A percentile compares a stretch with the other conserved stretches of the same genome.
These are phyloP conservation scores for Melanerpes formicivorus DNA, from an alignment of 2,113 vertebrate genomes.

Conservation along the genomic window DNA sequence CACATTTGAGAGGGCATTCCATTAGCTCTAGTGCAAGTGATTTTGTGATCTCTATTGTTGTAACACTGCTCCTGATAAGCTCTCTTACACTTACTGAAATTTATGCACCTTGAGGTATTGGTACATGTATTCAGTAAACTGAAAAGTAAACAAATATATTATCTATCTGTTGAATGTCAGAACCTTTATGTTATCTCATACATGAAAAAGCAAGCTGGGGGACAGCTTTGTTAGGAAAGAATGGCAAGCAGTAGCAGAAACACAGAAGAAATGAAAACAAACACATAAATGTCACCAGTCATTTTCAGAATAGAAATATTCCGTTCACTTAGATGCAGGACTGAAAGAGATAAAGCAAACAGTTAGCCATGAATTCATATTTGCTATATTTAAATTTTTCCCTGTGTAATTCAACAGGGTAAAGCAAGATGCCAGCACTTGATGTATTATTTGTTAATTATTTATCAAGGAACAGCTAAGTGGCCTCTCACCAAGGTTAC, in stretches of 20 bases:
- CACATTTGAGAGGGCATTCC: neutral
- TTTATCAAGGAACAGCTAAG: neutral
- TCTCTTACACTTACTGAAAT: slow-evolving; percentile 4
- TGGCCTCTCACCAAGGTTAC: neutral
- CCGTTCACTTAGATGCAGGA: neutral
- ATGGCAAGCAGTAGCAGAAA: neutral
- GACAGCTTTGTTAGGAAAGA: neutral
- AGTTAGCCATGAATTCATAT: neutral
- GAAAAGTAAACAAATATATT: neutral
- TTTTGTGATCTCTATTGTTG: neutral
- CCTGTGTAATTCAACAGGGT: neutral
- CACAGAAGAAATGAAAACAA: neutral
- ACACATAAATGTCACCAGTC: neutral
- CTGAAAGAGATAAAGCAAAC: neutral
- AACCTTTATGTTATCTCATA: neutral
- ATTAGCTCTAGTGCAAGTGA: neutral
- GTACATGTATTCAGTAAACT: neutral
- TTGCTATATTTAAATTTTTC: neutral
- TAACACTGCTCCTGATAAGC: neutral
- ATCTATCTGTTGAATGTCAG: neutral
- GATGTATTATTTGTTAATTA: neutral
- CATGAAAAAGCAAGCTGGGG: neutral
- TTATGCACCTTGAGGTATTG: neutral
- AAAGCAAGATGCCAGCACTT: neutral
- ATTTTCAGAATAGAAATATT: neutral